A percentile compares a stretch with the other conserved stretches of the same genome.
Conservation (phyloP, 2,113 vertebrate species). For the Cathartes aura region DNA sequence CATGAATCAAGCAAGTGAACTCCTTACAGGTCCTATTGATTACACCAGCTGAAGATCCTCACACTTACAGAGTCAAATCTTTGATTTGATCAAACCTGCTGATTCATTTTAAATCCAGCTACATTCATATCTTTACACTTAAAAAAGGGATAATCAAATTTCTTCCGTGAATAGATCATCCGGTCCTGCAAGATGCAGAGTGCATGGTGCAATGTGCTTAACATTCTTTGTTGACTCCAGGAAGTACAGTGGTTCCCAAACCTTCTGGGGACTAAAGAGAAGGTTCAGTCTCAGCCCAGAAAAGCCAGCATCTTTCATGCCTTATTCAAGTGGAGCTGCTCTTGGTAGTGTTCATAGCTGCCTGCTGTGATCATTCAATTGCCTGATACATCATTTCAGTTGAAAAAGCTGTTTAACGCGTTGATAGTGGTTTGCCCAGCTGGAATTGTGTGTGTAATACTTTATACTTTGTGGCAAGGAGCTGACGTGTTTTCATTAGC, state of each 20-base stretch:
- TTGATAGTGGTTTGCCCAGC: neutral
- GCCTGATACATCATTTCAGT: neutral
- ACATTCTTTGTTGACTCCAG: neutral
- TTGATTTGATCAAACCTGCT: neutral
- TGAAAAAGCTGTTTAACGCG: neutral
- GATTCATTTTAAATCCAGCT: neutral
- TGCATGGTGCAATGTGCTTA: fast-evolving
- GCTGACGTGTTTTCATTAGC: conserved; percentile 22
- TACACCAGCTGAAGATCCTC: neutral
- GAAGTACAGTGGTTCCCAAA: neutral
- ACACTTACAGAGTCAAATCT: neutral
- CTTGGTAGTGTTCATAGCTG: neutral
- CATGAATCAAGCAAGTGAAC: neutral
- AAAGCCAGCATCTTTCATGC: neutral
- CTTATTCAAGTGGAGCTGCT: neutral
- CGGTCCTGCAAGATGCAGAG: neutral
- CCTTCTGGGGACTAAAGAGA: neutral
- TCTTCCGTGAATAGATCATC: fast-evolving
- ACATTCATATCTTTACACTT: neutral
- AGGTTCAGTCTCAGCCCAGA: neutral
- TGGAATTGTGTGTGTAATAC: conserved; percentile 6
- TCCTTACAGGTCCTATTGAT: neutral
- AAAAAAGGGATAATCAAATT: neutral
- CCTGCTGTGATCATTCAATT: neutral
- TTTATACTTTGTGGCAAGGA: neutral